Evolutionary conservation across 1,140 invertebrate species (phyloP).

Genomic region (Probaryconus sp.): DNA sequence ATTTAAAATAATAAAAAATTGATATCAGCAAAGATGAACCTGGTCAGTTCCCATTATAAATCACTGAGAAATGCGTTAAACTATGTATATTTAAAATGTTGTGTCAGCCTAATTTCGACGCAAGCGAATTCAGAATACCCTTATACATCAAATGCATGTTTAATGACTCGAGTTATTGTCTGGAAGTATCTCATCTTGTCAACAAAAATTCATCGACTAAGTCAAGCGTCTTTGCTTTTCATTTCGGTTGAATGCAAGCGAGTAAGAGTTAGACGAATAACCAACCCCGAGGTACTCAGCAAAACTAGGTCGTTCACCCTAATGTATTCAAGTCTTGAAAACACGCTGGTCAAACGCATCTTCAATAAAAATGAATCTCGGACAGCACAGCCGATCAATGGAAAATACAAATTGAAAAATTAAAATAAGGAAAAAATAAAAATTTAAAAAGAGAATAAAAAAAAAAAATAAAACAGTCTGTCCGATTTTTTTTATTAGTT

Average conservation of each 20-base stretch:
- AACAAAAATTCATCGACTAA: conserved; percentile 9
- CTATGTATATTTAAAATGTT: conserved; percentile 19
- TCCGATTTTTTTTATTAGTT: no score
- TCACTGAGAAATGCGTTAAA: conserved; percentile 41
- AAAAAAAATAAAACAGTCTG: no score
- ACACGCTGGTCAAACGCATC: conserved; percentile 10
- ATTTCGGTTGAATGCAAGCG: conserved; percentile 8
- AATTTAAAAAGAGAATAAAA: no score
- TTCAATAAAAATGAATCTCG: conserved; percentile 35
- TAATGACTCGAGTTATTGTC: conserved; percentile 1
- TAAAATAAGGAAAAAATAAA: no score
- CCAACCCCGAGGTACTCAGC: conserved; percentile 4
- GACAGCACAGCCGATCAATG: no score
- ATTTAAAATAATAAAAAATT: conserved; percentile 31
- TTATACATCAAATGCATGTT: not conserved
- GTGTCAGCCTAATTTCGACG: conserved; percentile 13
- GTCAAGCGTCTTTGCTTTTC: conserved; percentile 4
- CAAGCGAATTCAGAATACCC: conserved; percentile 8
- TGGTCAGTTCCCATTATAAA: conserved; percentile 35
- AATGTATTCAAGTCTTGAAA: conserved; percentile 49
- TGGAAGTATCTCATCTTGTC: not conserved
- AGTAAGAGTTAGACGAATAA: no score
- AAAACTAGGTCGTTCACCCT: conserved; percentile 39
- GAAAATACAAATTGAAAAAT: conserved; percentile 4
- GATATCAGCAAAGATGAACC: conserved; percentile 17